Evolutionary conservation across 1,140 invertebrate genomes (phyloP).

Genomic region (Drosophila fuyamai): DNA sequence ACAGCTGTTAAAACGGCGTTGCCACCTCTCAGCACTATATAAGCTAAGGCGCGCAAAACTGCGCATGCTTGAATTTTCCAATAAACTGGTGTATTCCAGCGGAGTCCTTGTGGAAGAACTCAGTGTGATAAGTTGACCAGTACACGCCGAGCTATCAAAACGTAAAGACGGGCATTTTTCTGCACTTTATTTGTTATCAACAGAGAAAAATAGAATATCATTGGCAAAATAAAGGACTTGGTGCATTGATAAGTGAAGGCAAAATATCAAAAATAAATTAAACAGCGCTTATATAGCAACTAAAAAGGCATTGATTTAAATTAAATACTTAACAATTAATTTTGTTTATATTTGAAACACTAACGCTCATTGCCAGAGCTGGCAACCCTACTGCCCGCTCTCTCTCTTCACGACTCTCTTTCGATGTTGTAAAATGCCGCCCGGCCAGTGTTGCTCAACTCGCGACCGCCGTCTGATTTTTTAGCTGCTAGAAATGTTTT

Average conservation of each 20-base stretch:
- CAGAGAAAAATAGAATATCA: background rate
- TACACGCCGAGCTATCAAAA: constrained; percentile 76
- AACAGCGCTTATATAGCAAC: background rate
- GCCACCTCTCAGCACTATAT: constrained; percentile 47
- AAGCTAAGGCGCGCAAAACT: constrained; percentile 16
- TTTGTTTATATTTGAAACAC: constrained; percentile 17
- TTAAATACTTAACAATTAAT: background rate
- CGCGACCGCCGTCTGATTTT: constrained; percentile 37
- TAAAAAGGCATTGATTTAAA: background rate
- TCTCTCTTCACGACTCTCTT: constrained; percentile 1
- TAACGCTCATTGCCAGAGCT: constrained; percentile 12
- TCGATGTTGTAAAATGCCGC: constrained; percentile 17
- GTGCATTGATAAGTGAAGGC: background rate
- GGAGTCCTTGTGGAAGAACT: constrained; percentile 40
- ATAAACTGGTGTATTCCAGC: constrained; percentile 48
- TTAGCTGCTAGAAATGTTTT: constrained; percentile 39
- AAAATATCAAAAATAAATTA: background rate
- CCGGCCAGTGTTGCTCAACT: constrained; percentile 17
- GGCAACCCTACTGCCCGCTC: constrained; percentile 22
- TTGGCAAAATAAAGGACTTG: background rate
- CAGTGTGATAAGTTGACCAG: constrained; percentile 45
- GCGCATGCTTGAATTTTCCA: constrained; percentile 67
- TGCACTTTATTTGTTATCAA: constrained; percentile 10
- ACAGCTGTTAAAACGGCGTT: constrained; percentile 58
- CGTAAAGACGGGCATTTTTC: constrained; percentile 34